phyloP scores from a whole-genome alignment of 2,797 vertebrate genomes.

The Astyanax mexicanus region DNA sequence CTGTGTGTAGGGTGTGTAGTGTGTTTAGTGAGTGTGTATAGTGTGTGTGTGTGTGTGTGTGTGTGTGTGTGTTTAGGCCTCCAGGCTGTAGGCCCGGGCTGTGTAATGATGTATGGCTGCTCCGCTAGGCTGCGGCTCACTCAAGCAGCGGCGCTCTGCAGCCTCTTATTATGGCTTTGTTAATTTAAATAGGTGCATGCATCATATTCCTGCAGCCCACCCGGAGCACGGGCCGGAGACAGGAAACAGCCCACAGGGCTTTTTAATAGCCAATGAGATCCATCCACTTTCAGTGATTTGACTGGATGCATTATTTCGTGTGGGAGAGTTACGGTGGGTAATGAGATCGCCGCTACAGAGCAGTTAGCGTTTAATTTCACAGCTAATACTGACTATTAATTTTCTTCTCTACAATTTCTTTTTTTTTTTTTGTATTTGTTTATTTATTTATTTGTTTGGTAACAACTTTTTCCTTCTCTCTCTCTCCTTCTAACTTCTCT shows the following conservation, averaged over 20 bases:
- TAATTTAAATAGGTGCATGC: conserved; percentile 99
- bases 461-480: neutral
- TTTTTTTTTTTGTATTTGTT: too few relatives aligned
- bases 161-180: conserved; percentile 97
- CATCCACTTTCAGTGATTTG: conserved; percentile 70
- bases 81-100: conserved; percentile 69
- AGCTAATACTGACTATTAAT: conserved; percentile 23
- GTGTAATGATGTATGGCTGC: conserved; percentile 95
- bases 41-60: conserved; percentile 14
- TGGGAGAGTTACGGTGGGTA: conserved; percentile 47
- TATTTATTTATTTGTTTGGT: too few relatives aligned
- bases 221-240: conserved; percentile 74
- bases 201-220: conserved; percentile 82
- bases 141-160: conserved; percentile 89
- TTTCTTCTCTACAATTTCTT: neutral
- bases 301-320: conserved; percentile 62
- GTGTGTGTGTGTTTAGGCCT: conserved; percentile 24
- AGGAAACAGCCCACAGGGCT: conserved; percentile 93
- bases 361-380: conserved; percentile 32
- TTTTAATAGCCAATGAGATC: conserved; percentile 92
- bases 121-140: conserved; percentile 86
- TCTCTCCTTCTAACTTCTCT: neutral
- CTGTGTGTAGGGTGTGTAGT: conserved; percentile 3
- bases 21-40: neutral
- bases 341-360: conserved; percentile 38